Percentiles rank a stretch among this genome's conserved stretches.
phyloP scores from a whole-genome alignment of 92 coral and sea anemone species.

The Hydrozoanthus gracilis region DNA sequence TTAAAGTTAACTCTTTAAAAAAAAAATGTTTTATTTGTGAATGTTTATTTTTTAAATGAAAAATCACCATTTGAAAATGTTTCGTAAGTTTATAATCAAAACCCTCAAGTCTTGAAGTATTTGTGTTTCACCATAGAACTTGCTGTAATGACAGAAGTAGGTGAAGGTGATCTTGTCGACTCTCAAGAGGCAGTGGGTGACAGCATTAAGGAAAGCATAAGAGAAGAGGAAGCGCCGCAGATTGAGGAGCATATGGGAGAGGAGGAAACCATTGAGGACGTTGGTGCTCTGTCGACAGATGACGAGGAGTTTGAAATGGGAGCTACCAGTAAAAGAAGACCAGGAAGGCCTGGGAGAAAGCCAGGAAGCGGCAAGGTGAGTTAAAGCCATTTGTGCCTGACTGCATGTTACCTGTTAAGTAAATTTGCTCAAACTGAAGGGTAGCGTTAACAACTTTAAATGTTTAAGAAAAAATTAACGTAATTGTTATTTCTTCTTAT shows the following conservation, averaged over 20 bases:
- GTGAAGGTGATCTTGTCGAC: constrained; percentile 58
- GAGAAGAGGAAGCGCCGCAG: constrained; percentile 57
- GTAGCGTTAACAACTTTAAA: too few relatives aligned
- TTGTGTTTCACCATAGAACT: not conserved
- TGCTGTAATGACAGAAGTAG: constrained; percentile 46
- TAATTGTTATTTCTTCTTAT: too few relatives aligned
- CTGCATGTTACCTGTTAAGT: too few relatives aligned
- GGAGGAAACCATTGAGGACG: constrained; percentile 71
- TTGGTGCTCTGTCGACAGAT: constrained; percentile 73
- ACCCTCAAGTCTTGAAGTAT: not conserved
- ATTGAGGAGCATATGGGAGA: constrained; percentile 53
- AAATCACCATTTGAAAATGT: too few relatives aligned
- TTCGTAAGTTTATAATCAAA: too few relatives aligned
- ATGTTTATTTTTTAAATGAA: too few relatives aligned
- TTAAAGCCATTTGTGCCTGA: too few relatives aligned
- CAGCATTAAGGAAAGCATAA: constrained; percentile 39
- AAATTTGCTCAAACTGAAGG: too few relatives aligned
- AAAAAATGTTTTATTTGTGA: too few relatives aligned
- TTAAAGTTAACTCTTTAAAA: too few relatives aligned
- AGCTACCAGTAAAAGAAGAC: constrained; percentile 47
- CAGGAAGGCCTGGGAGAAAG: constrained; percentile 82
- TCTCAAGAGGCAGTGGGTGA: constrained; percentile 40
- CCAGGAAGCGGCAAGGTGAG: constrained; percentile 47
- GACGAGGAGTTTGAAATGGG: constrained; percentile 74
- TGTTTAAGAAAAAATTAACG: too few relatives aligned